phyloP scores from a whole-genome alignment of 37 sponge, comb jelly and placozoan genomes.

The Petrosia ficiformis region DNA sequence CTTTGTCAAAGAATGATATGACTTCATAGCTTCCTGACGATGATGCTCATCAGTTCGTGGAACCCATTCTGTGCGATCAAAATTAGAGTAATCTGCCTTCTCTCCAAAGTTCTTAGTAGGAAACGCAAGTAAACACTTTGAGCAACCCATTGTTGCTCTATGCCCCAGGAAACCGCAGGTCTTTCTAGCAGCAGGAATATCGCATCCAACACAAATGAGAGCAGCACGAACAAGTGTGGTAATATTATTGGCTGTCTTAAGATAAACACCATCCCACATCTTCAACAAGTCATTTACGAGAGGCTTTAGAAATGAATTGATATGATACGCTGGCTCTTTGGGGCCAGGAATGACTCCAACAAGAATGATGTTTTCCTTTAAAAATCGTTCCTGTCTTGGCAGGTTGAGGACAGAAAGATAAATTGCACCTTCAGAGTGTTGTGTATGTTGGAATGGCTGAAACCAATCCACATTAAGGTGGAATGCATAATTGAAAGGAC shows the following conservation, averaged over 20 bases:
- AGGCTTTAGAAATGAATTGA: constrained; percentile 24
- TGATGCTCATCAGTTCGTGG: constrained; percentile 14
- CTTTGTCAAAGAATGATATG: constrained; percentile 4
- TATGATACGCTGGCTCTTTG: constrained; percentile 12
- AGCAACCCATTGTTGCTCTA: constrained; percentile 23
- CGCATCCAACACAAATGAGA: constrained; percentile 18
- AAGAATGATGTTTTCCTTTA: constrained; percentile 19
- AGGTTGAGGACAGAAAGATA: constrained; percentile 24
- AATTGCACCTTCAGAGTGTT: constrained; percentile 19
- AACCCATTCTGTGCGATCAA: constrained; percentile 18
- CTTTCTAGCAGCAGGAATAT: constrained; percentile 46
- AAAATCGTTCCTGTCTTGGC: constrained; percentile 9
- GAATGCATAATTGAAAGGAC: constrained; percentile 21
- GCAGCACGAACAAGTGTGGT: constrained; percentile 7
- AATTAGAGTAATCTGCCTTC: constrained; percentile 26
- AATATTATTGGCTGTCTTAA: neutral
- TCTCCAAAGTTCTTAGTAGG: constrained; percentile 33
- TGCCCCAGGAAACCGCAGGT: constrained; percentile 56
- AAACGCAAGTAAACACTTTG: constrained; percentile 24
- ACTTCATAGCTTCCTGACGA: neutral
- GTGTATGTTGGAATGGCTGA: constrained; percentile 37
- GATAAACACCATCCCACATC: constrained; percentile 11
- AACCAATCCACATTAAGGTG: constrained; percentile 35
- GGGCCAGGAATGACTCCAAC: constrained; percentile 39
- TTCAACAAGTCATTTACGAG: constrained; percentile 17